A percentile compares a stretch with the other conserved stretches of the same genome.
Evolutionary conservation across 2,113 vertebrate genomes (phyloP).

Genomic region (Murina feae): DNA sequence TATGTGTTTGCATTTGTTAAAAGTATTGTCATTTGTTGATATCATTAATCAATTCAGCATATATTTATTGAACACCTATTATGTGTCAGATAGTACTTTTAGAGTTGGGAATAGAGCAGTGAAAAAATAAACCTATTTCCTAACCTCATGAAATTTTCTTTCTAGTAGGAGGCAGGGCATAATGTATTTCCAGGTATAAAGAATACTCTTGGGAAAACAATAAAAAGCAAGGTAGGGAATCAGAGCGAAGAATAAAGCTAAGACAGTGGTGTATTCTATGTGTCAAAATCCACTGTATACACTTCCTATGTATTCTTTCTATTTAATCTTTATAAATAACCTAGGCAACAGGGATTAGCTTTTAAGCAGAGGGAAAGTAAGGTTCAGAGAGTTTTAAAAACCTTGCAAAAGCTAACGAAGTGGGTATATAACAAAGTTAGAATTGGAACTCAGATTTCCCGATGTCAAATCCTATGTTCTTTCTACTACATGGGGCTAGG

Average conservation of each 20-base stretch:
- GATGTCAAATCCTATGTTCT: neutral
- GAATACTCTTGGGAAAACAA: neutral
- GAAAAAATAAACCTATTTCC: neutral
- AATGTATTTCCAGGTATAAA: neutral
- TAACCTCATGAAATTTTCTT: neutral
- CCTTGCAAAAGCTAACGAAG: neutral
- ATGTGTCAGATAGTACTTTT: neutral
- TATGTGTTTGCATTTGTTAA: neutral
- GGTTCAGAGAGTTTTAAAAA: neutral
- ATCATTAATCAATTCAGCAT: neutral
- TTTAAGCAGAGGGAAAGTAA: neutral
- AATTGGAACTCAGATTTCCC: neutral
- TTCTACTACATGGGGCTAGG: neutral
- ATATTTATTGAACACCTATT: neutral
- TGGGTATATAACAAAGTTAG: neutral
- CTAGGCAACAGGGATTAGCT: neutral
- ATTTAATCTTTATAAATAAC: neutral
- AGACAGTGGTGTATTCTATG: neutral
- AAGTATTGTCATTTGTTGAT: neutral
- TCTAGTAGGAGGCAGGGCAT: neutral
- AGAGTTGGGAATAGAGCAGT: neutral
- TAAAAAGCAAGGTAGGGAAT: neutral
- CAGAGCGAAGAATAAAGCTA: neutral
- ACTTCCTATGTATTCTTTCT: neutral
- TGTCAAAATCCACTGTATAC: neutral